Conservation (phyloP, 2,797 vertebrate genomes). For the Stomatorhinus walkeri region DNA sequence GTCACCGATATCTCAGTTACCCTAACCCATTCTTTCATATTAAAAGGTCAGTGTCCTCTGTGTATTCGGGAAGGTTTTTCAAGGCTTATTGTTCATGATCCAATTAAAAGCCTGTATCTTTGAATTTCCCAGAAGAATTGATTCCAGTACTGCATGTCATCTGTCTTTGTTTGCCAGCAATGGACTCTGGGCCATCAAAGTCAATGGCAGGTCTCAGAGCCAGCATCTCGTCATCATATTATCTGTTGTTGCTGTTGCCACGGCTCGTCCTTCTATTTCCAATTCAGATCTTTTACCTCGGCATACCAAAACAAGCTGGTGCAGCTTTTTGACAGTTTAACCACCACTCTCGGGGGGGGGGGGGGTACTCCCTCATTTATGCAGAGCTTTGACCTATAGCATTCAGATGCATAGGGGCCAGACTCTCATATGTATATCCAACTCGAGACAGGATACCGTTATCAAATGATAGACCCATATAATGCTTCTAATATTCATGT, state of each 20-base stretch:
- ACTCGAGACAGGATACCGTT: not conserved
- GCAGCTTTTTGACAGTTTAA: not conserved
- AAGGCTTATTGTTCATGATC: constrained; percentile 27
- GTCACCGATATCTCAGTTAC: not conserved
- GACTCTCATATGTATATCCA: not conserved
- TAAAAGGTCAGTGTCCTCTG: not conserved
- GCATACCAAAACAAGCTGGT: not conserved
- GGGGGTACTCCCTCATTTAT: too few relatives aligned
- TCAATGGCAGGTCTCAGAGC: not conserved
- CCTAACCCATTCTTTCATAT: not conserved
- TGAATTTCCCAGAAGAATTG: constrained; percentile 4
- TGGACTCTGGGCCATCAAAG: not conserved
- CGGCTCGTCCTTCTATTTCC: not conserved
- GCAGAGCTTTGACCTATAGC: not conserved
- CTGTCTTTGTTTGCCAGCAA: not conserved
- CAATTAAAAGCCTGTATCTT: constrained; percentile 33
- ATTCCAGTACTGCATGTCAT: not conserved
- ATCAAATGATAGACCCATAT: not conserved
- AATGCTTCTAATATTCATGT: not conserved
- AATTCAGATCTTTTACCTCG: not conserved
- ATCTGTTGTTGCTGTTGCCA: not conserved
- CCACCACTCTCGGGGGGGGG: not conserved
- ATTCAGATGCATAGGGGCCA: not conserved
- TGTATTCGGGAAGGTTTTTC: not conserved
- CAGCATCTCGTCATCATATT: not conserved